These are phyloP conservation scores for Micropoecilia bifurca DNA, from an alignment of 2,797 vertebrate species.

Conservation along the genomic window DNA sequence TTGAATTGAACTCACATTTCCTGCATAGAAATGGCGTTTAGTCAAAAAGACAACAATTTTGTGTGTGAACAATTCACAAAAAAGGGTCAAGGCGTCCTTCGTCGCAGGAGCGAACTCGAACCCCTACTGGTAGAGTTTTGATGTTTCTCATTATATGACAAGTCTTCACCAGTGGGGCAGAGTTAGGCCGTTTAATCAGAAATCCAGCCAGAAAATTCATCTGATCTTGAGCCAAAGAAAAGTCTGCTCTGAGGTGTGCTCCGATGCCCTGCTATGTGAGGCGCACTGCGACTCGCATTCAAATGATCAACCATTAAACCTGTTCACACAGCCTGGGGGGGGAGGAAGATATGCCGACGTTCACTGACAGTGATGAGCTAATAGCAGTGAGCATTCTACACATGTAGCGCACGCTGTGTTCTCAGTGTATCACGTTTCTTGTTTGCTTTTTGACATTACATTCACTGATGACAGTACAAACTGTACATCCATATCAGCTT, in stretches of 20 bases:
- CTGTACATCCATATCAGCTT: conserved; percentile 26
- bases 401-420: conserved; percentile 12
- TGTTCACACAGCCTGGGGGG: conserved; percentile 31
- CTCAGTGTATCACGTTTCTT: conserved; percentile 10
- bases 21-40: conserved; percentile 2
- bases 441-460: conserved; percentile 24
- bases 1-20: not conserved
- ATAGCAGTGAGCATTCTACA: conserved; percentile 33
- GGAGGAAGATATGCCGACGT: conserved; percentile 29
- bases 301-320: conserved; percentile 60
- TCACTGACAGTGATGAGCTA: conserved; percentile 19
- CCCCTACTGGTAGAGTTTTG: not conserved
- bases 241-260: conserved; percentile 49
- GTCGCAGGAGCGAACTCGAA: conserved; percentile 17
- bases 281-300: conserved; percentile 47
- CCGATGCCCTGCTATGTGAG: conserved; percentile 30
- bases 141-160: not conserved
- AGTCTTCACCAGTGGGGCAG: conserved; percentile 29
- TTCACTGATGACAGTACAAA: conserved; percentile 13
- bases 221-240: conserved; percentile 46
- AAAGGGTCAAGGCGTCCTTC: conserved; percentile 20
- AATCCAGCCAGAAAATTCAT: conserved; percentile 52
- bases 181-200: conserved; percentile 44
- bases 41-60: conserved; percentile 7
- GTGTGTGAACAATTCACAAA: conserved; percentile 9